Evolutionary conservation across 2,113 vertebrate genomes (phyloP).

Genomic region (Dissostichus mawsoni): DNA sequence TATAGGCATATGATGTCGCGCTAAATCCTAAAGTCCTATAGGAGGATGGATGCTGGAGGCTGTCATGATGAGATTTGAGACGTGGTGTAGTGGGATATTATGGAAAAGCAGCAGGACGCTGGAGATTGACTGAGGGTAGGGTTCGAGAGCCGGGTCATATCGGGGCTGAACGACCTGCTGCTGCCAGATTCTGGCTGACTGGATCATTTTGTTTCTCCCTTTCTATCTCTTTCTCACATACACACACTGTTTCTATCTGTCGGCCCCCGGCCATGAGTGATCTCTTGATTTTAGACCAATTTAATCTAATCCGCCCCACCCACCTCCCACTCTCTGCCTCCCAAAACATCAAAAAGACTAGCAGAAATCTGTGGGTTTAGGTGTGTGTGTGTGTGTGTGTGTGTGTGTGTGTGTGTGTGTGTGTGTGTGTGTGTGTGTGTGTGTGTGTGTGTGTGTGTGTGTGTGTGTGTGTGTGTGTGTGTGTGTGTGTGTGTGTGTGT

Average conservation of each 20-base stretch:
- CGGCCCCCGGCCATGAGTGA: conserved; percentile 54
- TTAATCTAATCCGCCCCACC: conserved; percentile 70
- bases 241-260: conserved; percentile 36
- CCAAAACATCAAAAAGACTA: conserved; percentile 71
- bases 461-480: conserved; percentile 8
- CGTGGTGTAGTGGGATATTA: conserved; percentile 44
- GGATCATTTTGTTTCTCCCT: conserved; percentile 59
- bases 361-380: conserved; percentile 18
- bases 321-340: conserved; percentile 48
- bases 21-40: conserved; percentile 49
- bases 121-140: conserved; percentile 33
- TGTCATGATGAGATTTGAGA: conserved; percentile 46
- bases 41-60: conserved; percentile 4
- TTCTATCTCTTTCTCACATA: conserved; percentile 20
- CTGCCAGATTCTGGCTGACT: conserved; percentile 61
- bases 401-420: conserved; percentile 7
- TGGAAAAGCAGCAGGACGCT: conserved; percentile 38
- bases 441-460: conserved; percentile 19
- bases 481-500: conserved; percentile 15
- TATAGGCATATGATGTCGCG: conserved; percentile 7
- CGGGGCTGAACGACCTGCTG: conserved; percentile 56
- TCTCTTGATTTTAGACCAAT: conserved; percentile 71
- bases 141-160: conserved; percentile 56
- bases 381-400: not conserved
- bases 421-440: conserved; percentile 13